These are phyloP conservation scores for Poeciliopsis turrubarensis DNA, from an alignment of 2,113 vertebrate genomes.

Conservation along the genomic window DNA sequence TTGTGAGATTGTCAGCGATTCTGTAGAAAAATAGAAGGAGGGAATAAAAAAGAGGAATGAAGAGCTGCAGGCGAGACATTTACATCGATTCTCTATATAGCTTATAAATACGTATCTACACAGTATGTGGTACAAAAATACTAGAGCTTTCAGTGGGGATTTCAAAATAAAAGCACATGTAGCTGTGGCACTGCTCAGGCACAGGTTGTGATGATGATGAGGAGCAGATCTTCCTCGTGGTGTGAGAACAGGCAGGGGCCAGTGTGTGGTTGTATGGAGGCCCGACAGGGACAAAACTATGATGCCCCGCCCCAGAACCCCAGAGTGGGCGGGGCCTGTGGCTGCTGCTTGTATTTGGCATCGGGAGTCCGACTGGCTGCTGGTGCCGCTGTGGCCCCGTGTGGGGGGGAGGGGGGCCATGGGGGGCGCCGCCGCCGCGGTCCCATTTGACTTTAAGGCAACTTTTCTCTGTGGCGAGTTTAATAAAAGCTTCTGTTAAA, in stretches of 20 bases:
- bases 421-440: constrained; percentile 54
- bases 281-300: not conserved
- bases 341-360: constrained; percentile 81
- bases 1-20: constrained; percentile 78
- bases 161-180: constrained; percentile 61
- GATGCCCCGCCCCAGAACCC: too few species aligned
- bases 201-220: constrained; percentile 57
- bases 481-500: constrained; percentile 83
- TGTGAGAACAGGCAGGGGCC: not conserved
- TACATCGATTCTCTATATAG: constrained; percentile 88
- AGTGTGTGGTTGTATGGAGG: constrained; percentile 62
- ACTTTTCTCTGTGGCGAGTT: constrained; percentile 90
- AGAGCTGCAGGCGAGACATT: constrained; percentile 88
- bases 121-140: constrained; percentile 90
- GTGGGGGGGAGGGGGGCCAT: too few species aligned
- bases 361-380: constrained; percentile 68
- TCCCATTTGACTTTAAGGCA: constrained; percentile 91
- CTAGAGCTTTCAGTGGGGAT: constrained; percentile 77
- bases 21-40: constrained; percentile 85
- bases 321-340: constrained; percentile 32
- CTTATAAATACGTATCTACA: constrained; percentile 94
- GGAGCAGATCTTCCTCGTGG: not conserved
- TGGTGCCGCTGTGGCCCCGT: constrained; percentile 53
- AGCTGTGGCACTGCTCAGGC: constrained; percentile 78
- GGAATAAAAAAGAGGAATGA: constrained; percentile 79